phyloP scores from a whole-genome alignment of 2,888 invertebrate species.

The Melieria omissa region DNA sequence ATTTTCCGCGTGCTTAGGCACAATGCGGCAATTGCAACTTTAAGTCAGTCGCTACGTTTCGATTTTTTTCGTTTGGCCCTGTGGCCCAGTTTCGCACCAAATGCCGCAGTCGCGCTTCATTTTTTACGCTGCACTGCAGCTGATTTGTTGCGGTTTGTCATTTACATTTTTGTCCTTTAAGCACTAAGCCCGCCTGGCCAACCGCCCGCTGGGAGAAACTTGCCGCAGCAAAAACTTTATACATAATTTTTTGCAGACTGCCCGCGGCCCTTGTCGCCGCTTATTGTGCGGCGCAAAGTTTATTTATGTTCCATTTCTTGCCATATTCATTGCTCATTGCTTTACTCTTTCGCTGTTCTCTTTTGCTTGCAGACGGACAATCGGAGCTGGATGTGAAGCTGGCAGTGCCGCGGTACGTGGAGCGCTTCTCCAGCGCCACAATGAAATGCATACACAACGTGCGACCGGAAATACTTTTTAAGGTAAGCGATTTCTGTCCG shows the following conservation, averaged over 20 bases:
- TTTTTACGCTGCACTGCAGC: conserved; percentile 6
- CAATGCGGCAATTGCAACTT: too few relatives aligned
- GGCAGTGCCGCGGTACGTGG: conserved; percentile 78
- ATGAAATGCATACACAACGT: conserved; percentile 83
- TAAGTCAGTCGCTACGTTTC: too few relatives aligned
- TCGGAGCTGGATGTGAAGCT: conserved; percentile 74
- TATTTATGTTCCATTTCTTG: conserved; percentile 12
- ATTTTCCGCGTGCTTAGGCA: too few relatives aligned
- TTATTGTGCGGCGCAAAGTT: conserved; percentile 12
- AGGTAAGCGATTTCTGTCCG: conserved; percentile 69
- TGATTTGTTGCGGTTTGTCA: conserved; percentile 29
- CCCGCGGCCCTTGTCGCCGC: conserved; percentile 6
- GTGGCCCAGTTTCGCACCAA: too few relatives aligned
- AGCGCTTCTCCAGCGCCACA: conserved; percentile 76
- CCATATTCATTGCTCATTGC: background rate
- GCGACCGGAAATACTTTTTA: conserved; percentile 78
- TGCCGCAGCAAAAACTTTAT: too few relatives aligned
- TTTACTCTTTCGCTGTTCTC: conserved; percentile 14
- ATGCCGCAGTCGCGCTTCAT: too few relatives aligned
- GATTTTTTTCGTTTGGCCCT: too few relatives aligned
- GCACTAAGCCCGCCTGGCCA: too few relatives aligned
- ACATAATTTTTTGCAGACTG: too few relatives aligned
- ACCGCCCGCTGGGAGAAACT: too few relatives aligned
- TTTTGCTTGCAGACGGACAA: conserved; percentile 63
- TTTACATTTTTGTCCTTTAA: background rate